These are phyloP conservation scores for Datnioides undecimradiatus DNA, from an alignment of 2,113 vertebrate species.

Conservation along the genomic window DNA sequence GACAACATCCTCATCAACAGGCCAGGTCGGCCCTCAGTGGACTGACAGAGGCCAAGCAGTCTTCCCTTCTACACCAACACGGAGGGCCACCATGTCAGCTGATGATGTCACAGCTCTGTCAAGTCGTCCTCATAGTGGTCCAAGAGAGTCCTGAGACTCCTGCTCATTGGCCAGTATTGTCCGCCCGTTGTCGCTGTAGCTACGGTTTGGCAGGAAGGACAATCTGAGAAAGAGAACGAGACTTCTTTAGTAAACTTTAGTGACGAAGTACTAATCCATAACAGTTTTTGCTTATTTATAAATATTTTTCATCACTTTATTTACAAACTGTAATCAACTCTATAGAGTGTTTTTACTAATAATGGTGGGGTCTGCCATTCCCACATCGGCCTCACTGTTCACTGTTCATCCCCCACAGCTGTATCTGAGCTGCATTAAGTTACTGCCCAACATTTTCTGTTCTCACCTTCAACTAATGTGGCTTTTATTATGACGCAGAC, in stretches of 20 bases:
- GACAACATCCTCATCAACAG: neutral
- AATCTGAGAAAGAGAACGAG: conserved; percentile 74
- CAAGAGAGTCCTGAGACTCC: conserved; percentile 83
- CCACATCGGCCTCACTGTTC: too few species aligned
- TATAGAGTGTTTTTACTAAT: too few species aligned
- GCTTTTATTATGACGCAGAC: too few species aligned
- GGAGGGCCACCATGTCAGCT: neutral
- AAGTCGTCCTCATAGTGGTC: conserved; percentile 65
- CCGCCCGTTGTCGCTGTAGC: conserved; percentile 82
- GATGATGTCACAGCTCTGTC: neutral
- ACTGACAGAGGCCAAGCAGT: conserved; percentile 1
- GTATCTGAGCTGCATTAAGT: too few species aligned
- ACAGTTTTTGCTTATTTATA: too few species aligned
- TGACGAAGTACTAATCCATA: too few species aligned
- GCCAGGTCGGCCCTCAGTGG: conserved; percentile 7
- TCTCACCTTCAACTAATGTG: too few species aligned
- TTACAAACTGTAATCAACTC: too few species aligned
- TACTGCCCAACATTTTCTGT: too few species aligned
- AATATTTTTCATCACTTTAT: too few species aligned
- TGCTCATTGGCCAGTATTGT: conserved; percentile 82
- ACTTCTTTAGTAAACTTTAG: neutral
- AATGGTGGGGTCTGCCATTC: too few species aligned
- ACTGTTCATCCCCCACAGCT: too few species aligned
- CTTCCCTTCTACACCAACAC: neutral
- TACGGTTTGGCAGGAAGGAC: conserved; percentile 83